These are phyloP conservation scores for Lordiphosa mommai DNA, from an alignment of 1,140 invertebrate genomes.

Conservation along the genomic window DNA sequence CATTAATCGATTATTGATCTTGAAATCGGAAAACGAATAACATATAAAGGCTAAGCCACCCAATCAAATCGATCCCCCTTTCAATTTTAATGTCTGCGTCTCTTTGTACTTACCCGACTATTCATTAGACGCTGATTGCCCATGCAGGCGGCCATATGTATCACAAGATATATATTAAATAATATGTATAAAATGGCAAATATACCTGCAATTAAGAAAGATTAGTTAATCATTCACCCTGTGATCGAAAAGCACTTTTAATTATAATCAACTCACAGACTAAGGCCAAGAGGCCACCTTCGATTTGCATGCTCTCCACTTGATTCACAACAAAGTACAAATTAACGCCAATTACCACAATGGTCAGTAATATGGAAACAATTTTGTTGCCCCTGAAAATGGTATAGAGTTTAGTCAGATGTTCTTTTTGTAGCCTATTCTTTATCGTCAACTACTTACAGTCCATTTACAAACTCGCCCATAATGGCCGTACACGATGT, in stretches of 20 bases:
- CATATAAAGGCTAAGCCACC: no score
- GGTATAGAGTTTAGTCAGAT: slow-evolving; percentile 30
- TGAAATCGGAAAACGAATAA: no score
- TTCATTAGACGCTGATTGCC: slow-evolving; percentile 80
- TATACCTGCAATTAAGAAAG: slow-evolving; percentile 71
- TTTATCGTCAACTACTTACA: slow-evolving; percentile 80
- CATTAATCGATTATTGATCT: no score
- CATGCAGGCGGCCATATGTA: slow-evolving; percentile 87
- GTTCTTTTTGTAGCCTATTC: slow-evolving; percentile 61
- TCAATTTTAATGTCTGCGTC: no score
- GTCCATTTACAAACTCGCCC: slow-evolving; percentile 90
- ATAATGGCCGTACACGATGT: slow-evolving; percentile 90
- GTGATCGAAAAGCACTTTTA: no score
- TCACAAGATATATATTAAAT: slow-evolving; percentile 86
- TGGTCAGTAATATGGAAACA: slow-evolving; percentile 84
- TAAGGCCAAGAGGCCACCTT: slow-evolving; percentile 81
- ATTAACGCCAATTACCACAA: slow-evolving; percentile 90
- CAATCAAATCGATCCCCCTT: no score
- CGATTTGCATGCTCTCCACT: slow-evolving; percentile 81
- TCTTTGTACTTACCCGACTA: slow-evolving; percentile 62
- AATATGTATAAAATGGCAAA: slow-evolving; percentile 85
- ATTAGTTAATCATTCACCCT: background rate
- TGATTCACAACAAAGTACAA: slow-evolving; percentile 88
- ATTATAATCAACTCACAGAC: slow-evolving; percentile 79
- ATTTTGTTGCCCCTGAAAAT: slow-evolving; percentile 85